Evolutionary conservation across 2,113 vertebrate species (phyloP).

Genomic region (Parotia lawesii): DNA sequence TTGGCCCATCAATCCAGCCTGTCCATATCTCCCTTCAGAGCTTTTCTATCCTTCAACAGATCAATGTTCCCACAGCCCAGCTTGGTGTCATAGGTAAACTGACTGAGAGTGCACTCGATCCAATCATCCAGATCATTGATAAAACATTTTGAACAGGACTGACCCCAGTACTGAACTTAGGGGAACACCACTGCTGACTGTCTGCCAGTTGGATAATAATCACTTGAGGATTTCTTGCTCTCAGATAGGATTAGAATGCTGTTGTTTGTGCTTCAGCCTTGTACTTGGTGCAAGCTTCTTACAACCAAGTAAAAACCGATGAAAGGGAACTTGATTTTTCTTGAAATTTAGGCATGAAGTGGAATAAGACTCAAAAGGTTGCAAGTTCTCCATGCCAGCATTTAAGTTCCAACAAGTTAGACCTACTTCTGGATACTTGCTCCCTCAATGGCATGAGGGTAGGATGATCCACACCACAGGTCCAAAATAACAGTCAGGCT

Average conservation of each 20-base stretch:
- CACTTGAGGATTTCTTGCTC: not conserved
- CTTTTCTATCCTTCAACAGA: not conserved
- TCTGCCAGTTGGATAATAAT: fast-evolving
- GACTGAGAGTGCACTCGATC: fast-evolving
- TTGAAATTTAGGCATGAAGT: not conserved
- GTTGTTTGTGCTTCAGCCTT: not conserved
- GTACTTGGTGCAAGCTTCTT: not conserved
- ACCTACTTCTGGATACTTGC: not conserved
- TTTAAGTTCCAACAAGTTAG: not conserved
- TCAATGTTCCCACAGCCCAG: not conserved
- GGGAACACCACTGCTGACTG: not conserved
- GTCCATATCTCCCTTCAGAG: not conserved
- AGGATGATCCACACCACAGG: not conserved
- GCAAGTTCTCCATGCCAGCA: fast-evolving
- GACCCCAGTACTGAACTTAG: not conserved
- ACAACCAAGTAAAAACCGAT: not conserved
- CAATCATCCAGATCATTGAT: not conserved
- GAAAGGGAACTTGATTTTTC: not conserved
- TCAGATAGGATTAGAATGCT: not conserved
- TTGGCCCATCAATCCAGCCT: not conserved
- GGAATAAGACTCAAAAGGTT: not conserved
- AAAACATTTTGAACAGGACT: not conserved
- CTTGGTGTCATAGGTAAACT: not conserved
- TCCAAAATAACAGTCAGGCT: not conserved
- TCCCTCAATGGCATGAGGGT: not conserved